Evolutionary conservation across 2,113 vertebrate genomes (phyloP), one percentile per base, ranked within the genome.

Genomic region (Bombycilla garrulus): DNA sequence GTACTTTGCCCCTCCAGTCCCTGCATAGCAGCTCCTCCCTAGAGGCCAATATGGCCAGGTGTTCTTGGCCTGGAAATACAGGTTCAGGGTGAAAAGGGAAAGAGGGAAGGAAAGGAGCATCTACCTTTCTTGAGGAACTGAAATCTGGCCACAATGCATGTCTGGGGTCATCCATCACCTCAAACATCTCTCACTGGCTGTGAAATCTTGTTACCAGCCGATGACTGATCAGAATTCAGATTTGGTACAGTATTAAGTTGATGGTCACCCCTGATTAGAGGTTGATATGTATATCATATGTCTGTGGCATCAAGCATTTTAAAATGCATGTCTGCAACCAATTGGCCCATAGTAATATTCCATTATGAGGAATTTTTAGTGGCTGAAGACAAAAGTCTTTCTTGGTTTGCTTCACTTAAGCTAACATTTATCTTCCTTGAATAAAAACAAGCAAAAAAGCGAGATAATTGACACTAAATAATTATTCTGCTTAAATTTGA

Each of bases 111-210:
- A 83, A n/a, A 78, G 35, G 26, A 64, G 2, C 4, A 33, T 67
- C 23, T 17, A 0, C 8, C 5, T 50, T 18, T 50, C 1, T 1
- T 42, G 47, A 58, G 38, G 28, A 64, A 38, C 24, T 38, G 14
- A 28, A n/a, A 45, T 11, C 21, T 64, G 22, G 2, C 76, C 48
- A 47, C 26, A 18, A 42, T 90, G 33, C 4, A 1, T 21, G 14
- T 78, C 56, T 90, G 60, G 31, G 13, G 23, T 77, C 0, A 0
- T 17, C 13, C 15, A 22, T 73, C 1, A 2, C 15, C n/a, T 81
- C 38, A 35, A 62, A 23, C n/a, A 58, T 29, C 36, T 33, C 15
- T 66, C 38, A 5, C 6, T 54, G 83, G 2, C 48, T 62, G 7
- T 74, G 73, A 78, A 70, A 66, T 45, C 36, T 26, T 48, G 11